phyloP scores from a whole-genome alignment of 1,140 invertebrate genomes.

The Akabosia matsudoensis region DNA sequence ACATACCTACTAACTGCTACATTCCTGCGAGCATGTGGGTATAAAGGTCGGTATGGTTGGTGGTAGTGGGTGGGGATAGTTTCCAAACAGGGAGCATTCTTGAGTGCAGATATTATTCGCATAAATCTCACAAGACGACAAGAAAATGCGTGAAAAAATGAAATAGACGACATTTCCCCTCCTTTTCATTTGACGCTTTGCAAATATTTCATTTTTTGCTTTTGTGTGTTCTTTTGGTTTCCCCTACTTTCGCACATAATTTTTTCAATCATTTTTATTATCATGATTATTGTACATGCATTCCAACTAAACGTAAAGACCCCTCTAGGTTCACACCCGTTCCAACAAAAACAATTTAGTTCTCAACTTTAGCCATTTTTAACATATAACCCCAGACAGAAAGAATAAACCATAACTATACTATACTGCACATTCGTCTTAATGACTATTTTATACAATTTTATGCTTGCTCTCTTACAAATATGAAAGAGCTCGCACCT shows the following conservation, averaged over 20 bases:
- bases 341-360: neutral
- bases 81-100: slow-evolving; percentile 8
- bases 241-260: slow-evolving; percentile 11
- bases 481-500: too few species aligned
- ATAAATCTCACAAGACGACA: slow-evolving; percentile 46
- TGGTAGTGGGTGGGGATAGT: neutral
- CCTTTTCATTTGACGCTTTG: slow-evolving; percentile 13
- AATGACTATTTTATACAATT: slow-evolving; percentile 23
- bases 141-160: slow-evolving; percentile 42
- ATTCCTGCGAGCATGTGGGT: too few species aligned
- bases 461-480: too few species aligned
- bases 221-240: neutral
- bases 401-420: too few species aligned
- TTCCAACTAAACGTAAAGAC: neutral
- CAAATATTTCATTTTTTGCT: slow-evolving; percentile 22
- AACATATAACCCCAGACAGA: too few species aligned
- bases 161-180: slow-evolving; percentile 40
- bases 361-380: neutral
- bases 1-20: too few species aligned
- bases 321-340: neutral
- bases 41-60: neutral
- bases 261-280: slow-evolving; percentile 20
- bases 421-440: slow-evolving; percentile 10
- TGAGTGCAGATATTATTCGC: slow-evolving; percentile 43
- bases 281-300: neutral